phyloP scores from a whole-genome alignment of 2,797 vertebrate genomes.

The Micrastur ruficollis region DNA sequence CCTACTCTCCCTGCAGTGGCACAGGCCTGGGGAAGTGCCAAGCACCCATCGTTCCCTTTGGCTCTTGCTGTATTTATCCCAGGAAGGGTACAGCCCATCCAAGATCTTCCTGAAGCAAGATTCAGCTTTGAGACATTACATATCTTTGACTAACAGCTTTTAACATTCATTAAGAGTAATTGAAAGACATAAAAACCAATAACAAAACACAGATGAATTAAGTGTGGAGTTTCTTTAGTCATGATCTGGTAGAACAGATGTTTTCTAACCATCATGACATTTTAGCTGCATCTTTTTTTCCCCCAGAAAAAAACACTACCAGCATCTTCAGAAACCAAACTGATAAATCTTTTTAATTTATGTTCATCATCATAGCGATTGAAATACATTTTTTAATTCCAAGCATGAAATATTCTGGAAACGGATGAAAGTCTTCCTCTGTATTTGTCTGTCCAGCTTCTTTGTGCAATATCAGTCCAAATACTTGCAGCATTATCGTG shows the following conservation, averaged over 20 bases:
- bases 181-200: neutral
- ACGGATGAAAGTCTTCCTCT: neutral
- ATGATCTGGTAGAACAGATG: neutral
- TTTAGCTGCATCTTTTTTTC: neutral
- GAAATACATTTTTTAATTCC: neutral
- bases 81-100: neutral
- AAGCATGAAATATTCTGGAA: neutral
- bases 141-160: neutral
- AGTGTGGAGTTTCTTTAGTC: neutral
- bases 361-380: neutral
- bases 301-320: neutral
- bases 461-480: neutral
- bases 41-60: neutral
- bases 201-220: neutral
- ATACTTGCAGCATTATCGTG: neutral
- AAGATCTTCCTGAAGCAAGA: neutral
- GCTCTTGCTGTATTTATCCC: neutral
- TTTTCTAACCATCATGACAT: neutral
- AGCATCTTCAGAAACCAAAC: neutral
- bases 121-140: neutral
- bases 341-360: neutral
- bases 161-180: neutral
- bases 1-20: neutral
- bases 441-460: neutral
- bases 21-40: neutral